These are phyloP conservation scores for Heliconius aoede DNA, from an alignment of 2,888 invertebrate genomes.

Conservation along the genomic window DNA sequence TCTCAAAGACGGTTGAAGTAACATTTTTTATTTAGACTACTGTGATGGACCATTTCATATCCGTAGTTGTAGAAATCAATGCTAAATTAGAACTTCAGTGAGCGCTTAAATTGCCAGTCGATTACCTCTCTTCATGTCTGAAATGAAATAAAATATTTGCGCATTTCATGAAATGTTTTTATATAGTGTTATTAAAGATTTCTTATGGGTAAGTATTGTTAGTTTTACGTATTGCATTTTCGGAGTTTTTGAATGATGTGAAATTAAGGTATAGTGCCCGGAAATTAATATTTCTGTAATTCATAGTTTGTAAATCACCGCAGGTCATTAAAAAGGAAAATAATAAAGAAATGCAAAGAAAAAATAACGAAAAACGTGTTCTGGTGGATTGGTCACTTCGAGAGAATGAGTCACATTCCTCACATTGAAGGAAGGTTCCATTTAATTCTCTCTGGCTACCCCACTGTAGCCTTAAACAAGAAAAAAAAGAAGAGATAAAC, in stretches of 20 bases:
- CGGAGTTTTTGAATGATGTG: background rate
- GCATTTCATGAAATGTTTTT: background rate
- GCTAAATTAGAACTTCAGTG: conserved; percentile 39
- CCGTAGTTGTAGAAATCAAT: conserved; percentile 38
- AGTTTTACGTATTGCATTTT: background rate
- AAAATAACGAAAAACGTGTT: no score
- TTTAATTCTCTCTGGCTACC: no score
- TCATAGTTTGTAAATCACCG: no score
- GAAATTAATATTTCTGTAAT: no score
- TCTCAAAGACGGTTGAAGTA: background rate
- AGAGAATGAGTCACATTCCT: no score
- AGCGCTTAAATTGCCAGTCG: conserved; percentile 39
- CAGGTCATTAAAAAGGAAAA: no score
- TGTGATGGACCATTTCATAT: conserved; percentile 8
- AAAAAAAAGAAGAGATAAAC: background rate
- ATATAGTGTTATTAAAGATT: background rate
- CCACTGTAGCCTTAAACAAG: background rate
- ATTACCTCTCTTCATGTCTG: conserved; percentile 40
- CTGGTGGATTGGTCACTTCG: no score
- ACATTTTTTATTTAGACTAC: background rate
- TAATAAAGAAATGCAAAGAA: no score
- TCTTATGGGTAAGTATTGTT: background rate
- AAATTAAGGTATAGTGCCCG: no score
- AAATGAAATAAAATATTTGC: conserved; percentile 32
- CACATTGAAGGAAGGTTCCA: no score